Conservation (phyloP, 1,140 invertebrate species). For the Caerostris darwini region DNA sequence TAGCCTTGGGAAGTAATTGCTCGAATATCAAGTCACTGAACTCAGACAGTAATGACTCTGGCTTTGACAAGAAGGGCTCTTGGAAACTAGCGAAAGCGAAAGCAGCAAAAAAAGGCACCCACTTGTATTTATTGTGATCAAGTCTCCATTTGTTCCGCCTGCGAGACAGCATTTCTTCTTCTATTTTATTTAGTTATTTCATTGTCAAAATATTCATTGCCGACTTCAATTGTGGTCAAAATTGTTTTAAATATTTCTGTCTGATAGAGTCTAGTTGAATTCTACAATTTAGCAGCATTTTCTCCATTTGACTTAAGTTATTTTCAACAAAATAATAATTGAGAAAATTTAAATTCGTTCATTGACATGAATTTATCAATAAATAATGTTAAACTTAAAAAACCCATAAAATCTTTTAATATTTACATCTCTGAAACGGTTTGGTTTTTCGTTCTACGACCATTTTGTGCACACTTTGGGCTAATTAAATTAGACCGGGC, state of each 20-base stretch:
- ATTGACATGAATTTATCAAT: no score
- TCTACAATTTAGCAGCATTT: no score
- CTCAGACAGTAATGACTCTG: constrained; percentile 35
- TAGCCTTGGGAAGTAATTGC: constrained; percentile 50
- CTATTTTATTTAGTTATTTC: background rate
- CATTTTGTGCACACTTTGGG: no score
- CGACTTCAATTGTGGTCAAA: background rate
- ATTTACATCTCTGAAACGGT: no score
- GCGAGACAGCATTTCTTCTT: background rate
- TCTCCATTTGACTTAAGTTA: no score
- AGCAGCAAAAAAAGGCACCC: background rate
- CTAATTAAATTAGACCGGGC: no score
- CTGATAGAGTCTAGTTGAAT: no score
- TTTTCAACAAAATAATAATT: no score
- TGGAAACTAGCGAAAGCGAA: background rate
- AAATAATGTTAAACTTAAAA: no score
- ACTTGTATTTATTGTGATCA: constrained; percentile 27
- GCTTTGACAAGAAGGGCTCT: background rate
- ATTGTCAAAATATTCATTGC: background rate
- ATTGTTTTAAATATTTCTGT: background rate
- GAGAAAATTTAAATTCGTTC: no score
- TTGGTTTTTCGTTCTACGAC: no score
- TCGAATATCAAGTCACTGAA: constrained; percentile 20
- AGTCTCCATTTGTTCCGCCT: constrained; percentile 13
- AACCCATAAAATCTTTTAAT: no score